Percentiles rank a stretch among this genome's conserved stretches.
Conservation (phyloP, 1,140 invertebrate genomes). For the Formica selysi region DNA sequence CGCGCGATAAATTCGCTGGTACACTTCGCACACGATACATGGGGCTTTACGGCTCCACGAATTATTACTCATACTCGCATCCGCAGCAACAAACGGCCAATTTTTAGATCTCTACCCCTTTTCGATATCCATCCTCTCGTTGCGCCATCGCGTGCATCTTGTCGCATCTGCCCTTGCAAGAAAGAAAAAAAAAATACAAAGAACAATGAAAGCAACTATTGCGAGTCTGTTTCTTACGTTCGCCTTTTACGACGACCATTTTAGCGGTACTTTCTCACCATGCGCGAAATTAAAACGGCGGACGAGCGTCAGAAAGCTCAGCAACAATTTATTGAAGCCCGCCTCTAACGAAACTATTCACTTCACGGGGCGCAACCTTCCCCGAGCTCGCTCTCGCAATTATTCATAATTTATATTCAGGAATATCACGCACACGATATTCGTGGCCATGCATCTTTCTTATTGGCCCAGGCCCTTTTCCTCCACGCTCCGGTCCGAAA, state of each 20-base stretch:
- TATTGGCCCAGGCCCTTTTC: slow-evolving; percentile 38
- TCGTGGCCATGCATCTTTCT: slow-evolving; percentile 64
- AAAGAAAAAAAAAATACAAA: background rate
- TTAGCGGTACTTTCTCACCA: slow-evolving; percentile 19
- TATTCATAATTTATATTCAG: slow-evolving; percentile 74
- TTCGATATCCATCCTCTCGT: slow-evolving; percentile 36
- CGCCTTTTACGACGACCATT: slow-evolving; percentile 42
- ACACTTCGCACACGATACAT: slow-evolving; percentile 48
- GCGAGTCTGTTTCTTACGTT: background rate
- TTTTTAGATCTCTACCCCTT: slow-evolving; percentile 37
- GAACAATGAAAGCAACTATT: background rate
- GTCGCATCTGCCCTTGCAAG: background rate
- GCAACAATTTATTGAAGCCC: slow-evolving; percentile 67
- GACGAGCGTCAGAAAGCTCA: slow-evolving; percentile 27
- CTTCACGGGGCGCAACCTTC: slow-evolving; percentile 32
- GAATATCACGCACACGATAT: slow-evolving; percentile 68
- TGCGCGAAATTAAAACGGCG: slow-evolving; percentile 59
- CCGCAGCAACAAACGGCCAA: slow-evolving; percentile 42
- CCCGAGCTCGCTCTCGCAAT: slow-evolving; percentile 55
- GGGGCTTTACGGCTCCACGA: slow-evolving; percentile 48
- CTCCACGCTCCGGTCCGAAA: background rate
- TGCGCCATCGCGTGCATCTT: background rate
- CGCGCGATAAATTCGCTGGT: slow-evolving; percentile 50
- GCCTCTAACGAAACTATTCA: slow-evolving; percentile 73
- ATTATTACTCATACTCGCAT: slow-evolving; percentile 55